Evolutionary conservation across 2,888 invertebrate species (phyloP).

Genomic region (Allophyes oxyacanthae): DNA sequence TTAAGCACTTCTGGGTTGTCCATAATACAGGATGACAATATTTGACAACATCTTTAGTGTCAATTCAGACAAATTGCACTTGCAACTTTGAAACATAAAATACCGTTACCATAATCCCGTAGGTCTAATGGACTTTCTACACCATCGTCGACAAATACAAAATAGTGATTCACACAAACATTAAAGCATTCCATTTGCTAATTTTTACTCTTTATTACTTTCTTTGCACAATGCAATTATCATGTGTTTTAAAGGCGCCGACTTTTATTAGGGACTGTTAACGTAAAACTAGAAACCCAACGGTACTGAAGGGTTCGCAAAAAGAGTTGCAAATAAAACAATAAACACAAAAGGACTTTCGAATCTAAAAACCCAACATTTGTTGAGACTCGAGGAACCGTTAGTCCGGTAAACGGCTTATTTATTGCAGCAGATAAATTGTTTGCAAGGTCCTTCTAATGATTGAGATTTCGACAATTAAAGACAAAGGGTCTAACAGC

Average conservation of each 20-base stretch:
- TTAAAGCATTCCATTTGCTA: slow-evolving; percentile 53
- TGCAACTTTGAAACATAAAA: slow-evolving; percentile 41
- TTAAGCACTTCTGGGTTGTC: slow-evolving; percentile 23
- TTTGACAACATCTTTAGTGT: slow-evolving; percentile 50
- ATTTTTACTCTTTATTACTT: slow-evolving; percentile 51
- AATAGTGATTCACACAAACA: slow-evolving; percentile 45
- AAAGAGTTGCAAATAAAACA: slow-evolving; percentile 79
- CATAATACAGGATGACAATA: slow-evolving; percentile 42
- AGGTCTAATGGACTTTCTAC: slow-evolving; percentile 29
- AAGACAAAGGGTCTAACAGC: slow-evolving; percentile 42
- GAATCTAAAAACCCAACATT: slow-evolving; percentile 62
- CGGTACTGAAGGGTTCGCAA: slow-evolving; percentile 72
- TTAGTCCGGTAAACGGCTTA: slow-evolving; percentile 69
- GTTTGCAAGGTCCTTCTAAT: slow-evolving; percentile 40
- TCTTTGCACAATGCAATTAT: slow-evolving; percentile 51
- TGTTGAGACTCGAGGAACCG: slow-evolving; percentile 63
- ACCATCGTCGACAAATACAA: slow-evolving; percentile 37
- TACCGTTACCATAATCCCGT: slow-evolving; percentile 40
- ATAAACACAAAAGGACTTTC: slow-evolving; percentile 64
- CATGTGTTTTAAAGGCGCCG: slow-evolving; percentile 61
- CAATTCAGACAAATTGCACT: slow-evolving; percentile 51
- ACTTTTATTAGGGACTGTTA: slow-evolving; percentile 70
- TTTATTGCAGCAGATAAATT: slow-evolving; percentile 76
- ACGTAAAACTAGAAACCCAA: slow-evolving; percentile 61
- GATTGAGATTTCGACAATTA: slow-evolving; percentile 50